Conservation (phyloP, 2,888 invertebrate genomes). For the Nomada ferruginata region DNA sequence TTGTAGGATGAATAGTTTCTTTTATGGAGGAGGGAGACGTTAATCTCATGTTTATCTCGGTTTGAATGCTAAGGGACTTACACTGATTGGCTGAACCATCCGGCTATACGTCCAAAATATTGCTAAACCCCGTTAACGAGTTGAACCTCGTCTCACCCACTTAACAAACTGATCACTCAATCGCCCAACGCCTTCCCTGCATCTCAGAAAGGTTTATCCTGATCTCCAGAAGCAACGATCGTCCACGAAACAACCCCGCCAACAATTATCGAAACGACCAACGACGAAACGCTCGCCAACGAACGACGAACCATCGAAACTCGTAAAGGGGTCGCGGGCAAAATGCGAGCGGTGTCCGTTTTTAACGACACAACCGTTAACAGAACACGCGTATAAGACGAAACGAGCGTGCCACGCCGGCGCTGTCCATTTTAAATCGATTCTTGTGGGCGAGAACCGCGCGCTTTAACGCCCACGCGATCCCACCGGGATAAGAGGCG, state of each 20-base stretch:
- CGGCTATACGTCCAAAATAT: too few relatives aligned
- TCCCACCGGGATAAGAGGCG: constrained; percentile 65
- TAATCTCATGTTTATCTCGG: neutral
- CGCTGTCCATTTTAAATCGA: constrained; percentile 74
- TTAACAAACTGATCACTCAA: too few relatives aligned
- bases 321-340: constrained; percentile 29
- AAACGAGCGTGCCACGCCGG: constrained; percentile 59
- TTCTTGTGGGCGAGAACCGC: constrained; percentile 75
- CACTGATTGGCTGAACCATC: too few relatives aligned
- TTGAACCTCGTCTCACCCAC: too few relatives aligned
- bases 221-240: too few relatives aligned
- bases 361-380: constrained; percentile 67
- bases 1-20: neutral
- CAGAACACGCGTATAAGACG: constrained; percentile 66
- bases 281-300: neutral
- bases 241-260: neutral
- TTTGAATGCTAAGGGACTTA: too few relatives aligned
- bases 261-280: constrained; percentile 5
- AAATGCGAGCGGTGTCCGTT: constrained; percentile 49
- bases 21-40: neutral
- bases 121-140: too few relatives aligned
- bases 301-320: constrained; percentile 17
- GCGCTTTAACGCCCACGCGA: constrained; percentile 75
- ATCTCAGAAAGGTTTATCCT: too few relatives aligned
- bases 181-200: too few relatives aligned